These are phyloP conservation scores for Amblyteles armatorius DNA, from an alignment of 2,888 invertebrate species.

Conservation along the genomic window DNA sequence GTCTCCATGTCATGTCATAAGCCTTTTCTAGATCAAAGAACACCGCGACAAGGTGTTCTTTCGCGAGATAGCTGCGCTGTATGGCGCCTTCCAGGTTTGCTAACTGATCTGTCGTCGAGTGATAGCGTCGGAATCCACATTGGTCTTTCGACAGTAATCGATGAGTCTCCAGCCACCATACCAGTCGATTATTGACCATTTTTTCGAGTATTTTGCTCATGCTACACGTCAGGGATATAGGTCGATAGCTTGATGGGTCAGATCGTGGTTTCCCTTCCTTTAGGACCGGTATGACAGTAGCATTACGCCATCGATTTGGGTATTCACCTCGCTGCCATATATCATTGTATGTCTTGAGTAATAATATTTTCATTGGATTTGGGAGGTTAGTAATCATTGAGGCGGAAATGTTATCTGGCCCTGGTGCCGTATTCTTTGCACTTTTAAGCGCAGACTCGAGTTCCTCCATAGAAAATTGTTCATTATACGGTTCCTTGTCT, in stretches of 20 bases:
- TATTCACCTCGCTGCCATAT: conserved; percentile 54
- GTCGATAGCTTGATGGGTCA: conserved; percentile 53
- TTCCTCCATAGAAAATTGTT: neutral
- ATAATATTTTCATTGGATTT: neutral
- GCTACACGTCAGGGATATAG: conserved; percentile 62
- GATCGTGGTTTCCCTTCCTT: conserved; percentile 60
- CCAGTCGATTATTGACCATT: conserved; percentile 64
- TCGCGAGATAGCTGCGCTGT: conserved; percentile 52
- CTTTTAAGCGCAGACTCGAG: conserved; percentile 11
- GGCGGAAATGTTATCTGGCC: conserved; percentile 60
- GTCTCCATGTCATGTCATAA: conserved; percentile 50
- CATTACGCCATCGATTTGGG: conserved; percentile 58
- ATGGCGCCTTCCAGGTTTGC: conserved; percentile 27
- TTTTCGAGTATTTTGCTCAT: conserved; percentile 67
- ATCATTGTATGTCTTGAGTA: conserved; percentile 57
- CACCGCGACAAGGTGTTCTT: conserved; percentile 58
- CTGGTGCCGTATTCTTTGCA: conserved; percentile 52
- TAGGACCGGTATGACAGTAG: conserved; percentile 55
- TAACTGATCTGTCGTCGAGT: conserved; percentile 49
- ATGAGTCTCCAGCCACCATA: conserved; percentile 64
- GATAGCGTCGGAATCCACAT: conserved; percentile 61
- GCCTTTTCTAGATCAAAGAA: conserved; percentile 46
- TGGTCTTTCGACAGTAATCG: conserved; percentile 59
- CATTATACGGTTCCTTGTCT: neutral
- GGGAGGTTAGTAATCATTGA: conserved; percentile 58